These are phyloP conservation scores for Amazona vittata DNA, from an alignment of 2,113 vertebrate genomes.

Conservation along the genomic window DNA sequence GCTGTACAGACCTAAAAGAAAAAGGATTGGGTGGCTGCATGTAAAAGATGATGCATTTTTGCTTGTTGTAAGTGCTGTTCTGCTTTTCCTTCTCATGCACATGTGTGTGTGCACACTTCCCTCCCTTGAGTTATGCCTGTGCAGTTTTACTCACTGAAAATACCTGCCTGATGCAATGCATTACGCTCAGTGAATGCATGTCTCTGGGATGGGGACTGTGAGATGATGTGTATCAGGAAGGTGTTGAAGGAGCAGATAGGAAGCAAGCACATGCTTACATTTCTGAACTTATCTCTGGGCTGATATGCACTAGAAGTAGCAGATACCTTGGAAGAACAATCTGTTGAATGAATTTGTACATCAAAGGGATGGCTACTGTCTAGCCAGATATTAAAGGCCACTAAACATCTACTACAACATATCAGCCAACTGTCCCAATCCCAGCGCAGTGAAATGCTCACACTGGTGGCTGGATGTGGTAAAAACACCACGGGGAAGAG, in stretches of 20 bases:
- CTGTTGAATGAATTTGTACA: background rate
- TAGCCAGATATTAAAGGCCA: background rate
- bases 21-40: background rate
- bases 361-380: background rate
- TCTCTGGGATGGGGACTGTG: background rate
- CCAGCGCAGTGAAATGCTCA: background rate
- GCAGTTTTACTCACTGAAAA: background rate
- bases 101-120: rapidly evolving
- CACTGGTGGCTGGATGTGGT: background rate
- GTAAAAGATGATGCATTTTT: background rate
- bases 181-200: rapidly evolving
- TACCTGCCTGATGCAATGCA: background rate
- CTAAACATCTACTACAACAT: background rate
- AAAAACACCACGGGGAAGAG: rapidly evolving
- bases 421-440: background rate
- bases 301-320: background rate
- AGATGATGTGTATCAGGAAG: background rate
- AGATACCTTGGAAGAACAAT: background rate
- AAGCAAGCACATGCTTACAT: rapidly evolving
- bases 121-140: background rate
- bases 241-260: background rate
- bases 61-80: background rate
- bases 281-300: background rate
- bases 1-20: background rate
- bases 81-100: background rate